These are phyloP conservation scores for Muricea muricata DNA, from an alignment of 92 coral and sea anemone genomes.

Conservation along the genomic window DNA sequence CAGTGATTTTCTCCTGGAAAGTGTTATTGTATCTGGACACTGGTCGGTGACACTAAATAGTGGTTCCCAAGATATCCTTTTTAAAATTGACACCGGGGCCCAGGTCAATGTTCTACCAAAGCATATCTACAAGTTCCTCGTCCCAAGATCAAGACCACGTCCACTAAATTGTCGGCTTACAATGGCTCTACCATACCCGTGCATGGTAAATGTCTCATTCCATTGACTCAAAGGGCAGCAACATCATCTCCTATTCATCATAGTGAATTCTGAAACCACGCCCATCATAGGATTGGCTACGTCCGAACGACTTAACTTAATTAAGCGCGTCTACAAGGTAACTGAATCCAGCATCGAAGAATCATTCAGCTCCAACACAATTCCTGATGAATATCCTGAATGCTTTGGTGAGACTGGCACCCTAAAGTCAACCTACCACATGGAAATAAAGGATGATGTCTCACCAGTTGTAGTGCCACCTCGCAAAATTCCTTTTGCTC, in stretches of 20 bases:
- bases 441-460: slow-evolving; percentile 16
- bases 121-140: slow-evolving; percentile 24
- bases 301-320: not conserved
- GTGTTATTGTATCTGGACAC: no score
- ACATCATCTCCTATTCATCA: not conserved
- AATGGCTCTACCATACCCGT: slow-evolving; percentile 18
- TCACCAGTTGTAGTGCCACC: slow-evolving; percentile 3
- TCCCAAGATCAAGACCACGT: slow-evolving; percentile 9
- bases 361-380: not conserved
- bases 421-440: not conserved
- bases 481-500: slow-evolving; percentile 18
- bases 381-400: slow-evolving; percentile 33
- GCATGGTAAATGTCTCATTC: slow-evolving; percentile 21
- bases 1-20: no score
- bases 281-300: slow-evolving; percentile 7
- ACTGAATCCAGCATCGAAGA: not conserved
- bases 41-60: slow-evolving; percentile 36
- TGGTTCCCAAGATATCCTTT: slow-evolving; percentile 3
- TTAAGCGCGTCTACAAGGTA: slow-evolving; percentile 32
- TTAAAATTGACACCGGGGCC: slow-evolving; percentile 39
- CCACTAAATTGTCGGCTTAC: slow-evolving; percentile 29
- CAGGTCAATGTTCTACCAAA: slow-evolving; percentile 46
- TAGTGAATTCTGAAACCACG: not conserved
- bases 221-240: slow-evolving; percentile 2
- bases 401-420: slow-evolving; percentile 33